These are phyloP conservation scores for Sitta europaea DNA, from an alignment of 2,113 vertebrate genomes.

Conservation along the genomic window DNA sequence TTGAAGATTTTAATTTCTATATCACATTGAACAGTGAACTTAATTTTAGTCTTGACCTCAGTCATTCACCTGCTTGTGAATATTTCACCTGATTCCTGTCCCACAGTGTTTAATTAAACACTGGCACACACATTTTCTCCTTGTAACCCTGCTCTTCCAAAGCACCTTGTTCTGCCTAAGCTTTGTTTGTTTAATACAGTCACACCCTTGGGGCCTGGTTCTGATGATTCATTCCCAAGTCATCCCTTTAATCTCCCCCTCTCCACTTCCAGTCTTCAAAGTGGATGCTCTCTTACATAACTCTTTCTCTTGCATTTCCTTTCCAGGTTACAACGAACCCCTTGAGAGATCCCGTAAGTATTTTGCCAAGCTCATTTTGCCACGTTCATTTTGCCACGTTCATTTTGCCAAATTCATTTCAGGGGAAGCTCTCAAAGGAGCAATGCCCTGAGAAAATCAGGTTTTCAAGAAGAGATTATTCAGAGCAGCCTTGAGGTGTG, in stretches of 20 bases:
- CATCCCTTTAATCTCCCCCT: background rate
- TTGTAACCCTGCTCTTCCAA: background rate
- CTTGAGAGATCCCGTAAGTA: constrained; percentile 1
- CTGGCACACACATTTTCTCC: background rate
- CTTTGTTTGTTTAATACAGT: background rate
- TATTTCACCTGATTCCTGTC: background rate
- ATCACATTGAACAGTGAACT: background rate
- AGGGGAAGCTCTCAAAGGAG: background rate
- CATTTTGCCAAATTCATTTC: background rate
- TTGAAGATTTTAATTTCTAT: background rate
- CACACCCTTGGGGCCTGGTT: background rate
- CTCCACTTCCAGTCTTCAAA: background rate
- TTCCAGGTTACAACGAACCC: constrained; percentile 17
- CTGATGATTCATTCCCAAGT: constrained; percentile 24
- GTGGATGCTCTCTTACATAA: background rate
- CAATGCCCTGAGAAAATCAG: background rate
- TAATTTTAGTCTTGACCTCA: background rate
- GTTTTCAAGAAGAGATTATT: background rate
- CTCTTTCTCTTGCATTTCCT: background rate
- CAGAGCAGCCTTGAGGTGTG: background rate
- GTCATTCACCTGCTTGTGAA: background rate
- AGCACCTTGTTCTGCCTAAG: background rate
- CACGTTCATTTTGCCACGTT: background rate
- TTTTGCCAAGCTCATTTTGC: background rate
- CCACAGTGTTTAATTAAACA: background rate